Base-by-base conservation (phyloP, 2,888 invertebrate species). In the Xestoiulus laeticollis region DNA sequence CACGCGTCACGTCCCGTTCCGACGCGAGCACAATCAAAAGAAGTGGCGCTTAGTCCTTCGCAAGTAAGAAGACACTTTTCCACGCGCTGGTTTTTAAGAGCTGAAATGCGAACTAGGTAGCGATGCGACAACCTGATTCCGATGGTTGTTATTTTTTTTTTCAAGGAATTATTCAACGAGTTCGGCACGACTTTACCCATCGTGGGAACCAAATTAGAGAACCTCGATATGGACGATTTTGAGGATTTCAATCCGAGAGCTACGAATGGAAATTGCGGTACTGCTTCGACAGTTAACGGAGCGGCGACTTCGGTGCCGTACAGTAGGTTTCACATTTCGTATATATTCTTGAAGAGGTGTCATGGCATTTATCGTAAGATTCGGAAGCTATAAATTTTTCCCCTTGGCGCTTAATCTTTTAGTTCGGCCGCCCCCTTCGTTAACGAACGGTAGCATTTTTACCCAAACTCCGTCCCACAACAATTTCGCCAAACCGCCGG, bases 161-260 rank as follows among this genome's bases (percentile, higher is more conserved):
- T 68, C 32, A 43, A 88, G 88, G 88, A 88, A 68, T 32, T 89
- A 26, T 88, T 88, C n/a, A 83, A 85, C 14, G 87, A 89, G 85
- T 48, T 89, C 43, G 89, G 90, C 12, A 89, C 89, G 48, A 89
- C 90, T 84, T 43, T 87, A 6, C 90, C 91, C 6, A 89, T 90
- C 19, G 92, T 92, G 12, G 92, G 92, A 1, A 90, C 91, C 12
- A 90, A 90, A 83, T 89, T 92, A 88, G 92, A 92, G 90, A 91
- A 92, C 90, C 90, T 92, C 91, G 96, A 96, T 91, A 95, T 97
- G 88, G 96, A 97, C 90, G 95, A 91, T 82, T 44, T 90, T 78
- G 91, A 92, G 84, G 91, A 96, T 92, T 98, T 98, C 91, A 96
- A 98, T 93, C 97, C 98, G 0, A 94, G 97, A 89, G 97, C 86